Evolutionary conservation across 2,113 vertebrate genomes (phyloP).

Genomic region (Noctilio leporinus): DNA sequence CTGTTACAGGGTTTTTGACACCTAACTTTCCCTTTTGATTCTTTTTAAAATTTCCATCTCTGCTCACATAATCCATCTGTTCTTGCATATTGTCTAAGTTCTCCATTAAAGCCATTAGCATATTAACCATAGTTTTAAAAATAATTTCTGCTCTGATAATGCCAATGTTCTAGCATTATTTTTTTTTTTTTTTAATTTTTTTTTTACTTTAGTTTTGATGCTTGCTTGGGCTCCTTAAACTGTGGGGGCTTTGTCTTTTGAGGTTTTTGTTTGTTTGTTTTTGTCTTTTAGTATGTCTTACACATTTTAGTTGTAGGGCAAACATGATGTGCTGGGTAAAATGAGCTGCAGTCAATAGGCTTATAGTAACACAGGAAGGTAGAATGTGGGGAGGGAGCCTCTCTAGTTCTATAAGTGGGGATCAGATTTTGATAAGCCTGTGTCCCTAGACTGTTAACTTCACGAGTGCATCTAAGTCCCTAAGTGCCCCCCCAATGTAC

Average conservation of each 20-base stretch:
- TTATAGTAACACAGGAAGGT: background rate
- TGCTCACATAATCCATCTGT: background rate
- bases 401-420: background rate
- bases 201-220: background rate
- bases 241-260: background rate
- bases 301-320: background rate
- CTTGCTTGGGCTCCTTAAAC: background rate
- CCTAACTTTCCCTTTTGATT: background rate
- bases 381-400: background rate
- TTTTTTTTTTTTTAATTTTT: no score
- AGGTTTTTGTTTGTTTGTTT: background rate
- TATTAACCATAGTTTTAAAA: background rate
- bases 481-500: background rate
- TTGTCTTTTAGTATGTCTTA: background rate
- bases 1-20: background rate
- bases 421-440: background rate
- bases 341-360: background rate
- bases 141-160: background rate
- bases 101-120: background rate
- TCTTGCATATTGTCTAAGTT: background rate
- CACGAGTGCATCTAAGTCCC: background rate
- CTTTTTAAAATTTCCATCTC: background rate
- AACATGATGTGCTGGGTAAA: background rate
- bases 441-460: background rate
- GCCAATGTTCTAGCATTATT: background rate